Conservation (phyloP, 1,140 invertebrate species). For the Hylyphantes graminicola region DNA sequence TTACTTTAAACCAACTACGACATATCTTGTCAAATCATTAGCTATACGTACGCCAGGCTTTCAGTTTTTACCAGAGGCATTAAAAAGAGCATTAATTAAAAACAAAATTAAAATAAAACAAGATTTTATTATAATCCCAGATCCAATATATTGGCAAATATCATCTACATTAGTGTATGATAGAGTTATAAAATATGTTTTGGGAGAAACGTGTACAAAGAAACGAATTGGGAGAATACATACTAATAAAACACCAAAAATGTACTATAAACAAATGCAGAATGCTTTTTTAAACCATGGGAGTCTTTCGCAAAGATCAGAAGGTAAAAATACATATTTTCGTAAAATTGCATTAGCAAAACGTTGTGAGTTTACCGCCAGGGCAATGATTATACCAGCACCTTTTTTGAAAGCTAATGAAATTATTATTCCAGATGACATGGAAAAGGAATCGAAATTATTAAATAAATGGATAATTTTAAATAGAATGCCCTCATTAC, state of each 20-base stretch:
- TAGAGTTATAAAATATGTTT: neutral
- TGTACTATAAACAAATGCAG: slow-evolving; percentile 32
- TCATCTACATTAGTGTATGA: slow-evolving; percentile 6
- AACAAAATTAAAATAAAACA: neutral
- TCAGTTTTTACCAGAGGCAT: neutral
- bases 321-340: slow-evolving; percentile 38
- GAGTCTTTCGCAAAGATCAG: slow-evolving; percentile 12
- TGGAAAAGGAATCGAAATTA: slow-evolving; percentile 2
- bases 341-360: slow-evolving; percentile 34
- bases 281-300: slow-evolving; percentile 33
- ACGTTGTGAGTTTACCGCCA: slow-evolving; percentile 5
- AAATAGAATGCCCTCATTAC: slow-evolving; percentile 38
- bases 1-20: slow-evolving; percentile 13
- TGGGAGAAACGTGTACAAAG: neutral
- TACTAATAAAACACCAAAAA: too few species aligned
- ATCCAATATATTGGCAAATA: slow-evolving; percentile 29
- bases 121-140: slow-evolving; percentile 22
- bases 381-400: slow-evolving; percentile 39
- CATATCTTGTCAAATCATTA: slow-evolving; percentile 18
- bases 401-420: slow-evolving; percentile 37
- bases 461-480: slow-evolving; percentile 38
- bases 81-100: neutral
- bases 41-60: neutral
- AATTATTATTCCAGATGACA: slow-evolving; percentile 15
- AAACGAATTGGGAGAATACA: too few species aligned